Conservation (phyloP, 35 echinoderm and acorn worm genomes). For the Stichopus chloronotus region DNA sequence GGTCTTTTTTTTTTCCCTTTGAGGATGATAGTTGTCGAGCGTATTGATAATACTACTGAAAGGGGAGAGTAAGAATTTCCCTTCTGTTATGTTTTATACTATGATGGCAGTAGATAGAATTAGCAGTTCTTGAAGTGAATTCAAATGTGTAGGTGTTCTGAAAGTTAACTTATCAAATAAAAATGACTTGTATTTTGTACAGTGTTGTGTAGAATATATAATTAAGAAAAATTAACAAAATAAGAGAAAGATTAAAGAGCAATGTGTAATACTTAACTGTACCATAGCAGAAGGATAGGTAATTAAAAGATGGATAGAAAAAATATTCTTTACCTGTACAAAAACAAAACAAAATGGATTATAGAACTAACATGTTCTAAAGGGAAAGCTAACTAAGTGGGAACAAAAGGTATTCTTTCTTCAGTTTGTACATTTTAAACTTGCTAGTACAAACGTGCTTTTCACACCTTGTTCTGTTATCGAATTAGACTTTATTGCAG, state of each 20-base stretch:
- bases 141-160: constrained; percentile 47
- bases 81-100: constrained; percentile 8
- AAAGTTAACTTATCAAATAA: constrained; percentile 18
- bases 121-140: constrained; percentile 49
- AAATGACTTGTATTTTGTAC: neutral
- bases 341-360: constrained; percentile 4
- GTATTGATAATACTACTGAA: neutral
- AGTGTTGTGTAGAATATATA: neutral
- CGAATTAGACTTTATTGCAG: constrained; percentile 55
- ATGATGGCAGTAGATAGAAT: constrained; percentile 14
- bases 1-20: neutral
- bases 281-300: constrained; percentile 22
- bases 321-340: constrained; percentile 54
- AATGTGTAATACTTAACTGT: constrained; percentile 54
- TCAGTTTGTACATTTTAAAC: constrained; percentile 8
- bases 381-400: constrained; percentile 16
- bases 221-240: neutral
- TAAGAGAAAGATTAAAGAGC: constrained; percentile 21
- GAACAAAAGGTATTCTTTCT: constrained; percentile 27
- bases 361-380: constrained; percentile 1
- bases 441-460: constrained; percentile 56
- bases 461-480: constrained; percentile 64
- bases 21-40: neutral
- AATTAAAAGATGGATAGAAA: constrained; percentile 13
- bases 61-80: neutral